Evolutionary conservation across 2,888 invertebrate species (phyloP).

Genomic region (Rhogogaster chlorosoma): DNA sequence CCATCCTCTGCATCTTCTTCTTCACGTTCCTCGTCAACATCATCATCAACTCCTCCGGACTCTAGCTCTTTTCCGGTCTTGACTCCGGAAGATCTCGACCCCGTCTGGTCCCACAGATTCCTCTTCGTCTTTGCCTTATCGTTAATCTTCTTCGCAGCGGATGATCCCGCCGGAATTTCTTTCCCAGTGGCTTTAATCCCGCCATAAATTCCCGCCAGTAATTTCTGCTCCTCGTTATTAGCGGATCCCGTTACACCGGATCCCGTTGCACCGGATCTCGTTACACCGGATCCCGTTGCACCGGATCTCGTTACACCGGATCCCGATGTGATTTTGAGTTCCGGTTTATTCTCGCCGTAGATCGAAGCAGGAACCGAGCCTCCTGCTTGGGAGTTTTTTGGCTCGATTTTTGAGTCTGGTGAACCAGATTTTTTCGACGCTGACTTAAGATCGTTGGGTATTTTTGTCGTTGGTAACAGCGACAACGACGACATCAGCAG

Average conservation of each 20-base stretch:
- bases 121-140: not conserved
- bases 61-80: not conserved
- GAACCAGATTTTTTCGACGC: not conserved
- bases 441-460: not conserved
- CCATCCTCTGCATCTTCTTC: not conserved
- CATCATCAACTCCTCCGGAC: not conserved
- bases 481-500: constrained; percentile 55
- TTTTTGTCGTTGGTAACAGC: not conserved
- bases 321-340: not conserved
- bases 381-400: not conserved
- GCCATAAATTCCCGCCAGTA: not conserved
- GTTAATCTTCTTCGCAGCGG: not conserved
- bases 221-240: not conserved
- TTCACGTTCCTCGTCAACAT: not conserved
- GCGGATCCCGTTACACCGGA: not conserved
- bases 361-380: not conserved
- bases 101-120: not conserved
- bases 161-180: not conserved
- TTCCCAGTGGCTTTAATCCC: not conserved
- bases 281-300: not conserved
- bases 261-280: not conserved
- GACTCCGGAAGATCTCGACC: not conserved
- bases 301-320: not conserved
- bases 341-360: not conserved
- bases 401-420: not conserved